Evolutionary conservation across 2,888 invertebrate genomes (phyloP).

Genomic region (Philaethria dido): DNA sequence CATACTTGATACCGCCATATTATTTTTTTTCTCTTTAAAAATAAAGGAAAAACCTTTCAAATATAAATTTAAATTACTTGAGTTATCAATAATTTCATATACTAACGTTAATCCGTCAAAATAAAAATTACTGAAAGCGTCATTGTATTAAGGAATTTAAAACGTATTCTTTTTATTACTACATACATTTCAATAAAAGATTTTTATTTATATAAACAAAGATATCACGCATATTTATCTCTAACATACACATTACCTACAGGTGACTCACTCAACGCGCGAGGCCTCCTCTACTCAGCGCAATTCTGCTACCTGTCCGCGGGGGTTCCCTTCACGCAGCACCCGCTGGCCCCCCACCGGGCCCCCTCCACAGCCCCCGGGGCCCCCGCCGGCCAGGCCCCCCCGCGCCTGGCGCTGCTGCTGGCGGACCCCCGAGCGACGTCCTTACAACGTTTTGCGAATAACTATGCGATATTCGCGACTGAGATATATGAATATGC

Average conservation of each 20-base stretch:
- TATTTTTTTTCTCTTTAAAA: too few relatives aligned
- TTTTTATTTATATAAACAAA: too few relatives aligned
- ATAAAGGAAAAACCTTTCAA: too few relatives aligned
- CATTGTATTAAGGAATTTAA: too few relatives aligned
- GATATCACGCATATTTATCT: too few relatives aligned
- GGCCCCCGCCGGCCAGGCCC: conserved; percentile 42
- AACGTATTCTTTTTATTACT: too few relatives aligned
- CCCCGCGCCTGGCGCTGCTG: conserved; percentile 89
- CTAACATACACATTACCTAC: conserved; percentile 20
- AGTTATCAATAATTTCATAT: too few relatives aligned
- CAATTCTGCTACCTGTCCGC: conserved; percentile 98
- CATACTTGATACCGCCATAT: too few relatives aligned
- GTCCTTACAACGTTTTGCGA: conserved; percentile 87
- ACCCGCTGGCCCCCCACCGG: conserved; percentile 59
- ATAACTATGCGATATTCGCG: conserved; percentile 94
- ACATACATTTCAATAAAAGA: too few relatives aligned
- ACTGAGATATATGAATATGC: conserved; percentile 98
- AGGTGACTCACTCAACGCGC: conserved; percentile 88
- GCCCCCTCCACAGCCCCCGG: conserved; percentile 69
- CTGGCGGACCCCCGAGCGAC: conserved; percentile 88
- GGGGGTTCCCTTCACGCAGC: conserved; percentile 84
- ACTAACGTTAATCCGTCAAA: too few relatives aligned
- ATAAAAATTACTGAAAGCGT: too few relatives aligned
- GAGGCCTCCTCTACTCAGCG: conserved; percentile 94
- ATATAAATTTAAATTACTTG: too few relatives aligned